Base-by-base conservation (phyloP, 1,140 invertebrate species). In the Diachasma alloeum region DNA sequence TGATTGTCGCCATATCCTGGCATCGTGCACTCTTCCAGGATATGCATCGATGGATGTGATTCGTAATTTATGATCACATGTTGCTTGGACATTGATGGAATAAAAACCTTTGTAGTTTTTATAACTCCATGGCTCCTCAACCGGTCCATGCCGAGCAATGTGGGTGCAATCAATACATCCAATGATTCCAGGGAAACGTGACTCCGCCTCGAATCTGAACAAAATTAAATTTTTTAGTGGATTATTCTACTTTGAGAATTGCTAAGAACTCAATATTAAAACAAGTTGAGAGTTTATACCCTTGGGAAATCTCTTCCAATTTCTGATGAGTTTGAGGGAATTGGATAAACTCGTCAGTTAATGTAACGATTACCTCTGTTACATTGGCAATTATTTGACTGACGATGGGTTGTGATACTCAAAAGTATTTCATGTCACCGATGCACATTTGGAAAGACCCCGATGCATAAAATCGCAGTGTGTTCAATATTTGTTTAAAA, bases 121-220 rank as follows among this genome's bases (percentile, higher is more conserved):
- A 71, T 17, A 71, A 71, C 5, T n/a, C 69, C 69, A 71, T 19
- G 10, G n/a, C 36, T 46, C 69, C 8, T 71, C 36, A 19, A n/a
- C 15, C 44, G 69, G 69, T 13, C 15, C 0, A 6, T 17, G 10
- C 5, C 8, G 4, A 17, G 69, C 4, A 42, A 71, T 71, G 10
- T 46, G 69, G 13, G 69, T 71, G 9, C 69, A 36, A 26, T 71
- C 69, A 24, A 71, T 46, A 13, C 37, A 26, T 71, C 69, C 69
- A 15, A 71, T 46, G 15, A 71, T 15, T 22, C 69, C 69, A 19
- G 69, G 69, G 24, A 71, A 71, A 13, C 36, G 2, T 6, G 39
- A 17, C 24, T 42, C 36, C 19, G 24, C 17, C 39, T 42, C 44
- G 39, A 71, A 71, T 22, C 69, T 71, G 19, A 69, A 39, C 31